These are phyloP conservation scores for Forpus xanthops DNA, from an alignment of 2,797 vertebrate genomes.

Conservation along the genomic window DNA sequence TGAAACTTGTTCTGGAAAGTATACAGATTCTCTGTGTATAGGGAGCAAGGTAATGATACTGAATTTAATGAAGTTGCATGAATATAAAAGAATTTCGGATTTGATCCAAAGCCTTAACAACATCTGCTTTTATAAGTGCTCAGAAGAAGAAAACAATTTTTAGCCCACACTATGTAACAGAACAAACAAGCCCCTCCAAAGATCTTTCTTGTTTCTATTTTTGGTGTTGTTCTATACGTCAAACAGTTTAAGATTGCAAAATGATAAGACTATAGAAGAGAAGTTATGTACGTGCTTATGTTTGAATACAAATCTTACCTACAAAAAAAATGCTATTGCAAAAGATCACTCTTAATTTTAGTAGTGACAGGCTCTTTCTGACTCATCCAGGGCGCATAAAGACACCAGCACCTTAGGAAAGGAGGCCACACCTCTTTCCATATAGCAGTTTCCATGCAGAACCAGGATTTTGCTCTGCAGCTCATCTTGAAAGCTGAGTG, in stretches of 20 bases:
- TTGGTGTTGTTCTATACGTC: not conserved
- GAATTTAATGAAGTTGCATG: not conserved
- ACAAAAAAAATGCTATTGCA: not conserved
- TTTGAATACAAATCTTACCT: not conserved
- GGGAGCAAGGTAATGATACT: not conserved
- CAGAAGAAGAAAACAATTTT: not conserved
- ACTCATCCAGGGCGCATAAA: not conserved
- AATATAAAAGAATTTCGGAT: slow-evolving; percentile 11
- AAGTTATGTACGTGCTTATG: not conserved
- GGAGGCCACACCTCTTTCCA: not conserved
- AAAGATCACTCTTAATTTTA: not conserved
- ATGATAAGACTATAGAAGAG: not conserved
- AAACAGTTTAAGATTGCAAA: not conserved
- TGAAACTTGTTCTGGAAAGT: slow-evolving; percentile 25
- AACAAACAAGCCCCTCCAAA: not conserved
- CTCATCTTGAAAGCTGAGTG: not conserved
- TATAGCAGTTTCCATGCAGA: not conserved
- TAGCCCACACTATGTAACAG: not conserved
- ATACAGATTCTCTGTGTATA: not conserved
- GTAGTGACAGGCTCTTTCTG: not conserved
- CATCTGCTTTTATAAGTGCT: not conserved
- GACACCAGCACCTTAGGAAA: not conserved
- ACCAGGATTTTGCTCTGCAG: not conserved
- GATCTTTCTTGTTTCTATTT: not conserved
- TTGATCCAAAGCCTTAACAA: not conserved